Evolutionary conservation across 2,888 invertebrate genomes (phyloP).

Genomic region (Frankliniella fusca): DNA sequence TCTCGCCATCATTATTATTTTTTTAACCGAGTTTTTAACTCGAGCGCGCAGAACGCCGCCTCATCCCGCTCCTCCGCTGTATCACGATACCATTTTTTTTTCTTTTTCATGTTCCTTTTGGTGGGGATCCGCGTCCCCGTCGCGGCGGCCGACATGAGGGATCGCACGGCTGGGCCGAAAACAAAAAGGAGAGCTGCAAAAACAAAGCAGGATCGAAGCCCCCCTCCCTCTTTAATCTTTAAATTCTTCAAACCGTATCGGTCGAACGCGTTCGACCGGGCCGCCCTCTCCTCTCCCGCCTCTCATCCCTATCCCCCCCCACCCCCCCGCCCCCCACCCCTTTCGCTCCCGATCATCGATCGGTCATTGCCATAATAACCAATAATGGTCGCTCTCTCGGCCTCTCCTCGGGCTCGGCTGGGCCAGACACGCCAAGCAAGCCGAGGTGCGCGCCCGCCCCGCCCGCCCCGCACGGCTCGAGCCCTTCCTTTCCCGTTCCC

Average conservation of each 20-base stretch:
- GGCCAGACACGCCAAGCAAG: background rate
- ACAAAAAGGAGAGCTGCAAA: background rate
- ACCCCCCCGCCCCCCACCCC: background rate
- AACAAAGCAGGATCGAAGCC: no score
- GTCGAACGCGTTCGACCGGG: background rate
- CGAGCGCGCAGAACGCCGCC: no score
- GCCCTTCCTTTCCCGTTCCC: background rate
- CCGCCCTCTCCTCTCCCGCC: background rate
- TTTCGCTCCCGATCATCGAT: background rate
- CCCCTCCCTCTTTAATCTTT: slow-evolving; percentile 16
- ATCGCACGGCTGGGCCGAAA: background rate
- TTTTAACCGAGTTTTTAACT: no score
- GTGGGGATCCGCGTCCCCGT: no score
- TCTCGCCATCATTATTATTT: no score
- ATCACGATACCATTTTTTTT: no score
- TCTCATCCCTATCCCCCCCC: background rate
- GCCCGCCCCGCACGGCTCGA: background rate
- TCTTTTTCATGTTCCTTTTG: no score
- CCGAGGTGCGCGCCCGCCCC: background rate
- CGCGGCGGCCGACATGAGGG: background rate
- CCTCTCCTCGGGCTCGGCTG: background rate
- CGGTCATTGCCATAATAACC: slow-evolving; percentile 17
- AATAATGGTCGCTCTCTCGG: slow-evolving; percentile 4
- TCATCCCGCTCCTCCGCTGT: no score
- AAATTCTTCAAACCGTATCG: slow-evolving; percentile 19